Evolutionary conservation across 2,797 vertebrate species (phyloP), one percentile per base, ranked within the genome.

Genomic region (Tokudaia muenninki): DNA sequence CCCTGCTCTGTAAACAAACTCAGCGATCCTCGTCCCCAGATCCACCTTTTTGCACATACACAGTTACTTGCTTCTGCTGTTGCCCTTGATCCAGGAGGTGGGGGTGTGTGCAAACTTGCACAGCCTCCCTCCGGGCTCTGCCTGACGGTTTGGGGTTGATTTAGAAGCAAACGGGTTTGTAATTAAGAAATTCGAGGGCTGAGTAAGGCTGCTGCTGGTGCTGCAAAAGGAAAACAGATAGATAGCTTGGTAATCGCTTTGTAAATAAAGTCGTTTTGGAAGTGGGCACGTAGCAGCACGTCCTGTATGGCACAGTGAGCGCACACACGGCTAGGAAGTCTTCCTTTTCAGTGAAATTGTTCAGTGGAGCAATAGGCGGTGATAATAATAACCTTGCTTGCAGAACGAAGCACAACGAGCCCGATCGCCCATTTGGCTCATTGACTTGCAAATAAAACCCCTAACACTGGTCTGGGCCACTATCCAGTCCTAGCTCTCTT

Each of bases 1-100:
- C 98, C 98, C 96, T 98, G 97, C 98, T 98, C 98, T 98, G 98
- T 98, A 98, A 98, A 98, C 98, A 98, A 98, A 98, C 97, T 97
- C 98, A 96, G 98, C 97, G 97, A 98, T 98, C 97, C 97, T 97
- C 97, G 98, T 94, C 98, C 98, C 97, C 95, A 98, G 97, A 98
- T 98, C 98, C 98, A 97, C 98, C 97, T 98, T 98, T 98, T 98
- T 98, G 97, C 98, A 97, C 98, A 98, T 95, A 98, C 98, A 97
- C 96, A 97, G 96, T 95, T 82, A 50, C 97, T 82, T 74, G 57
- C 97, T 59, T 97, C 87, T 94, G 96, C 97, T 96, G 91, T 93
- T 98, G 98, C 97, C 97, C 98, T 98, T 91, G 96, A 94, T 98
- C 97, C 92, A 75, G 97, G 97, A 96, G 97, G 96, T 97, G 97